Conservation (phyloP, 2,113 vertebrate genomes). For the Myotis brandtii region DNA sequence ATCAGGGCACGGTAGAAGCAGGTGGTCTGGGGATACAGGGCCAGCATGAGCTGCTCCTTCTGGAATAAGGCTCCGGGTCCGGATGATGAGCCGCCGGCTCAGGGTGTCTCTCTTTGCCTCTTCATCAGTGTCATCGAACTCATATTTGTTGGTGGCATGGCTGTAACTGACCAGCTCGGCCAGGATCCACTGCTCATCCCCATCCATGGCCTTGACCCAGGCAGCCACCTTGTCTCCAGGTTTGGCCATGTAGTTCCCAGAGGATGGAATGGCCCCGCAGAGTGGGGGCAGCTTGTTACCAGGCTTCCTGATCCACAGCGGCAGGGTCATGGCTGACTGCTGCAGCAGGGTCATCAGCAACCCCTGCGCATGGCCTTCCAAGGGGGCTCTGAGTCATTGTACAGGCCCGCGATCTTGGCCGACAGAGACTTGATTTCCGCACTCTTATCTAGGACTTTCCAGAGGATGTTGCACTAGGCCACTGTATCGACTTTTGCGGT, state of each 20-base stretch:
- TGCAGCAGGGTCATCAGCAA: slow-evolving; percentile 95
- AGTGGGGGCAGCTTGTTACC: slow-evolving; percentile 94
- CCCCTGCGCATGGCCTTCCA: slow-evolving; percentile 94
- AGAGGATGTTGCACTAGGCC: slow-evolving; percentile 92
- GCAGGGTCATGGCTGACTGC: slow-evolving; percentile 96
- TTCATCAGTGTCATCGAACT: slow-evolving; percentile 96
- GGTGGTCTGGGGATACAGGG: slow-evolving; percentile 95
- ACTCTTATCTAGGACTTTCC: slow-evolving; percentile 93
- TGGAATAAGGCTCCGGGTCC: slow-evolving; percentile 94
- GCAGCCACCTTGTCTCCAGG: slow-evolving; percentile 96
- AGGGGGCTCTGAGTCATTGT: slow-evolving; percentile 93
- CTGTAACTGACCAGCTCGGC: slow-evolving; percentile 95
- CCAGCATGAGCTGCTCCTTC: slow-evolving; percentile 94
- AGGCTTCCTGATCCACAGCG: slow-evolving; percentile 95
- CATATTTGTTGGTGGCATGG: slow-evolving; percentile 95
- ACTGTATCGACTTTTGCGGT: slow-evolving; percentile 94
- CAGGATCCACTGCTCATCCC: slow-evolving; percentile 96
- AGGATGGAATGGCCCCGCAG: slow-evolving; percentile 92
- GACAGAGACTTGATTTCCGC: slow-evolving; percentile 94
- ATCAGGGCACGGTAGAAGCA: slow-evolving; percentile 96
- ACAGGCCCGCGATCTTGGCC: slow-evolving; percentile 92
- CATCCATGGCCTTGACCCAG: slow-evolving; percentile 92
- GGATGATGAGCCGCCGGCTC: slow-evolving; percentile 92
- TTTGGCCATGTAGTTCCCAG: slow-evolving; percentile 93
- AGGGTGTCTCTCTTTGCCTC: slow-evolving; percentile 95